Evolutionary conservation across 2,888 invertebrate species (phyloP).

Genomic region (Cabera pusaria): DNA sequence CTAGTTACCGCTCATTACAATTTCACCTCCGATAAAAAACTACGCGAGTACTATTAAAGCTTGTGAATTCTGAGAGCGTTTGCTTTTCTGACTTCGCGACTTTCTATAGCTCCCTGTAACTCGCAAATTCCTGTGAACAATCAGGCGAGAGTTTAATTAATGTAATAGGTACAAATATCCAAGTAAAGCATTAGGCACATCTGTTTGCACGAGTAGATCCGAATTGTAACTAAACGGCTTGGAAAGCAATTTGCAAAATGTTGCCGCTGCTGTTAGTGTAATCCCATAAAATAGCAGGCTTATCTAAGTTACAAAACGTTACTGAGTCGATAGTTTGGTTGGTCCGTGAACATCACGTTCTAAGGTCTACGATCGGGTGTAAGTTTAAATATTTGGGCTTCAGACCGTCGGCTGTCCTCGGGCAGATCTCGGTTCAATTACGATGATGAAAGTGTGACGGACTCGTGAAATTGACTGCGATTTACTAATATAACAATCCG

Average conservation of each 20-base stretch:
- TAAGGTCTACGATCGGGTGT: constrained; percentile 22
- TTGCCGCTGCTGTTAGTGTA: constrained; percentile 3
- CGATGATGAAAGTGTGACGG: constrained; percentile 61
- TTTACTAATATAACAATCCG: constrained; percentile 33
- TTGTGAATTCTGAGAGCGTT: constrained; percentile 8
- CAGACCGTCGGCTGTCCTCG: constrained; percentile 33
- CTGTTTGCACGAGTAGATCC: too few relatives aligned
- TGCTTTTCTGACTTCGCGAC: constrained; percentile 1
- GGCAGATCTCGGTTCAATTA: constrained; percentile 28
- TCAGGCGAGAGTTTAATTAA: too few relatives aligned
- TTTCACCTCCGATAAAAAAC: constrained; percentile 20
- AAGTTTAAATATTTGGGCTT: constrained; percentile 40
- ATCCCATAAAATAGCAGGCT: constrained; percentile 18
- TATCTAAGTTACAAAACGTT: constrained; percentile 10
- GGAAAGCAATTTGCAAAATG: constrained; percentile 4
- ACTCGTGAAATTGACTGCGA: constrained; percentile 54
- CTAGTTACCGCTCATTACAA: constrained; percentile 32
- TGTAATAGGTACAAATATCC: too few relatives aligned
- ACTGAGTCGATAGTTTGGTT: constrained; percentile 6
- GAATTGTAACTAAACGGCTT: constrained; percentile 1
- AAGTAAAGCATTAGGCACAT: too few relatives aligned
- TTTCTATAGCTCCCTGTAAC: too few relatives aligned
- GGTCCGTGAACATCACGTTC: constrained; percentile 4
- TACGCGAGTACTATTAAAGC: constrained; percentile 1
- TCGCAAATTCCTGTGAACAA: too few relatives aligned